These are phyloP conservation scores for Lagenorhynchus albirostris DNA, from an alignment of 2,113 vertebrate genomes.

Conservation along the genomic window DNA sequence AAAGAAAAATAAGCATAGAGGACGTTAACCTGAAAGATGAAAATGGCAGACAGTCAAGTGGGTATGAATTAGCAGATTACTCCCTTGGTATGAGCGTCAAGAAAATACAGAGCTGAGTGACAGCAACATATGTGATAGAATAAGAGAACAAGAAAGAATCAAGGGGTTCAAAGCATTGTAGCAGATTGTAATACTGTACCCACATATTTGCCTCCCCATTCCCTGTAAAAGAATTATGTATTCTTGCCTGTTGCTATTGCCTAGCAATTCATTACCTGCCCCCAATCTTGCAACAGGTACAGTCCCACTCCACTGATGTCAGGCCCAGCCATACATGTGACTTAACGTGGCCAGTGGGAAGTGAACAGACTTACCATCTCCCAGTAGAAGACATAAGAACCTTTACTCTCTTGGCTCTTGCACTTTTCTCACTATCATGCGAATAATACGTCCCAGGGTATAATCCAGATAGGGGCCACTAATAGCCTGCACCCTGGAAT, in stretches of 20 bases:
- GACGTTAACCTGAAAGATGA: neutral
- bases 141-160: neutral
- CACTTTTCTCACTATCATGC: neutral
- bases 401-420: neutral
- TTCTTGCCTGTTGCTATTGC: neutral
- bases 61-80: neutral
- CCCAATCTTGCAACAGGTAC: accelerated
- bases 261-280: accelerated
- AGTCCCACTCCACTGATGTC: neutral
- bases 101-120: neutral
- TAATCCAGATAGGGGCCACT: accelerated
- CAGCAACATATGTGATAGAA: accelerated
- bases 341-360: neutral
- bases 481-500: neutral
- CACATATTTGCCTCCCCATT: neutral
- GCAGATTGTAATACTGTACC: accelerated
- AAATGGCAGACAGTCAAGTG: neutral
- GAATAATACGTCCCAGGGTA: neutral
- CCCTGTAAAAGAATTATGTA: neutral
- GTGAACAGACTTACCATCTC: neutral
- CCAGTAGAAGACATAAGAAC: neutral
- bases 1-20: neutral
- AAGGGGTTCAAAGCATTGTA: neutral
- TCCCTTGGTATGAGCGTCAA: neutral
- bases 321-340: accelerated